These are phyloP conservation scores for Synchiropus splendidus DNA, from an alignment of 2,113 vertebrate species.

Conservation along the genomic window DNA sequence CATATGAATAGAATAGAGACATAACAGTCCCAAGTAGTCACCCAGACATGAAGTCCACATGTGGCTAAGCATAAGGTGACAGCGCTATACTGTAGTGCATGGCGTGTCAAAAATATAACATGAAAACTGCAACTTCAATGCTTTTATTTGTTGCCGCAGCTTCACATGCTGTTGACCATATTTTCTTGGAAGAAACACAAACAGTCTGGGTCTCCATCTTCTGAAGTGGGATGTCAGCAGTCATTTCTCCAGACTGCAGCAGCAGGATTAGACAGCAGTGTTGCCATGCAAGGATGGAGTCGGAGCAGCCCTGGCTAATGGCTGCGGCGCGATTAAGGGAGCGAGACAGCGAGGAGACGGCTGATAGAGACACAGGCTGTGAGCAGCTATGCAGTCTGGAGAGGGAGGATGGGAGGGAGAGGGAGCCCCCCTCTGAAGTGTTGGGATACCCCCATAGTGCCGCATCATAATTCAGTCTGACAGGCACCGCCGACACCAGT, in stretches of 20 bases:
- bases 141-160: too few relatives aligned
- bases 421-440: conserved; percentile 4
- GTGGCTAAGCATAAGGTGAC: too few relatives aligned
- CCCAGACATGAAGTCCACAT: too few relatives aligned
- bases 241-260: conserved; percentile 15
- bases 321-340: conserved; percentile 40
- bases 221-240: conserved; percentile 10
- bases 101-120: too few relatives aligned
- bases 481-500: conserved; percentile 18
- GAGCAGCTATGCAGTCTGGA: conserved; percentile 7
- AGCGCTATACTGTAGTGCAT: too few relatives aligned
- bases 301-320: conserved; percentile 28
- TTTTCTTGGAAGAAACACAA: conserved; percentile 1
- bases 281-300: conserved; percentile 32
- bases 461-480: conserved; percentile 31
- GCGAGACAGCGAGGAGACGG: conserved; percentile 30
- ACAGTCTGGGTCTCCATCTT: background rate
- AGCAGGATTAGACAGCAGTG: conserved; percentile 27
- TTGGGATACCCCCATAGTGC: conserved; percentile 35
- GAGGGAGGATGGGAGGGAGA: conserved; percentile 1
- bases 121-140: too few relatives aligned
- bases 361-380: conserved; percentile 33
- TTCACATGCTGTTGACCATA: background rate
- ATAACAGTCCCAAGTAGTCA: too few relatives aligned
- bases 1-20: too few relatives aligned